Base-by-base conservation (phyloP, 1,140 invertebrate species). In the Brachionus sp. region DNA sequence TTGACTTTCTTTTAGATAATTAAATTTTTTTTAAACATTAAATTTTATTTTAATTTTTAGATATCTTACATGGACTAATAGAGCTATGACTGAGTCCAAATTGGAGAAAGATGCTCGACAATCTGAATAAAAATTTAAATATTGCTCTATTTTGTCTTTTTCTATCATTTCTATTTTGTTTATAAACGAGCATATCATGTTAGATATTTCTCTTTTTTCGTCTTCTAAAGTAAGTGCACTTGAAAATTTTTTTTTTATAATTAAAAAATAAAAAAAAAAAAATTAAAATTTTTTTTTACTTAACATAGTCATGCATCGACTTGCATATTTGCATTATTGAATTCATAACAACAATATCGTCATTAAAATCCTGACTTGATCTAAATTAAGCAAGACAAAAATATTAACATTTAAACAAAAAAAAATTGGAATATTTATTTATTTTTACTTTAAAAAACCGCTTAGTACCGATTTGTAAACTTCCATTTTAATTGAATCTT, bases 181-280 rank as follows among this genome's bases (percentile, higher is more conserved):
- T 16, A 98, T 92, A 84, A 95, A 92, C 84, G 91, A 91, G 84
- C 92, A 93, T 75, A 98, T 94, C 23, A 97, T 88, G 84, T 92
- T 91, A 6, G 94, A 92, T 66, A 96, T 94, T 87, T 94, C 92
- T 84, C 95, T 92, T 75, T 92, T 92, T 88, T 98, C 96, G 89
- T 98, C 96, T 73, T 96, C 94, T 3, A 96, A 92, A 1, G 94
- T 95, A n/a, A 97, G 89, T 1, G 95, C 94, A 88, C 94, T 95
- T 85, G 25, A 89, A 88, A 44, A 53, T 84, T 9, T 5, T 5
- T 83, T 44, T 46, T 53, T 73, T 25, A 66, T 2, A 10, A 44
- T 50, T 29, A 84, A 5, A 33, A 19, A 46, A 23, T 23, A 23
- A n/a, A 68, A 29, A 5, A 0, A 66, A 66, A 10, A 80, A 16